Conservation (phyloP, 2,797 vertebrate genomes). For the Diglossa cyanea region DNA sequence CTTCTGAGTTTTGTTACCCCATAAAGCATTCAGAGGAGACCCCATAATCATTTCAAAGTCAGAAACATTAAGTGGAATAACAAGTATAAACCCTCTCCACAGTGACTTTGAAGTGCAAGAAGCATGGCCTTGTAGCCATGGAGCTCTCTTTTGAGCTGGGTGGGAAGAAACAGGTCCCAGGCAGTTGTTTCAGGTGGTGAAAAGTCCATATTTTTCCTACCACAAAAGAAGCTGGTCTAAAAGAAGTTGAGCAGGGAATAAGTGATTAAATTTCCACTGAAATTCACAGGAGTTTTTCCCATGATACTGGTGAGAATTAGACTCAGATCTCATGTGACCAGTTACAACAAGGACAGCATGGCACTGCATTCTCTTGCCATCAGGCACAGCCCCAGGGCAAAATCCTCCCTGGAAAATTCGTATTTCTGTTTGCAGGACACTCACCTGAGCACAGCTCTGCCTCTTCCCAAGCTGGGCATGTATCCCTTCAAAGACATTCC, state of each 20-base stretch:
- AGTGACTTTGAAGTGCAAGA: slow-evolving; percentile 52
- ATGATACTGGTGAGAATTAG: background rate
- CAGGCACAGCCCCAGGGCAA: background rate
- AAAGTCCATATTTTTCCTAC: background rate
- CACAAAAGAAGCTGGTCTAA: background rate
- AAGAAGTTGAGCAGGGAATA: background rate
- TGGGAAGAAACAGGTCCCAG: slow-evolving; percentile 14
- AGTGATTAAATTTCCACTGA: background rate
- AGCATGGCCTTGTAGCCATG: background rate
- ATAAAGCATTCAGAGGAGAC: slow-evolving; percentile 42
- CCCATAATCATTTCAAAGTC: slow-evolving; percentile 45
- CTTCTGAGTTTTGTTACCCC: slow-evolving; percentile 42
- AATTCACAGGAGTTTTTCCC: background rate
- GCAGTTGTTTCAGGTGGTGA: slow-evolving; percentile 40
- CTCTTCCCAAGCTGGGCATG: background rate
- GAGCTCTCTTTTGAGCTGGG: background rate
- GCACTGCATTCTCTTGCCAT: background rate
- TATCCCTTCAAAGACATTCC: background rate
- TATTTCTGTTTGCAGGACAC: background rate
- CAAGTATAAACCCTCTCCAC: slow-evolving; percentile 6
- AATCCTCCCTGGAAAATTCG: background rate
- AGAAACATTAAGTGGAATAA: slow-evolving; percentile 54
- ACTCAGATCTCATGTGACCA: background rate
- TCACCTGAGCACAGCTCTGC: background rate
- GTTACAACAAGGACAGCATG: background rate